phyloP scores from a whole-genome alignment of 2,888 invertebrate species.

The Perizoma affinitatum region DNA sequence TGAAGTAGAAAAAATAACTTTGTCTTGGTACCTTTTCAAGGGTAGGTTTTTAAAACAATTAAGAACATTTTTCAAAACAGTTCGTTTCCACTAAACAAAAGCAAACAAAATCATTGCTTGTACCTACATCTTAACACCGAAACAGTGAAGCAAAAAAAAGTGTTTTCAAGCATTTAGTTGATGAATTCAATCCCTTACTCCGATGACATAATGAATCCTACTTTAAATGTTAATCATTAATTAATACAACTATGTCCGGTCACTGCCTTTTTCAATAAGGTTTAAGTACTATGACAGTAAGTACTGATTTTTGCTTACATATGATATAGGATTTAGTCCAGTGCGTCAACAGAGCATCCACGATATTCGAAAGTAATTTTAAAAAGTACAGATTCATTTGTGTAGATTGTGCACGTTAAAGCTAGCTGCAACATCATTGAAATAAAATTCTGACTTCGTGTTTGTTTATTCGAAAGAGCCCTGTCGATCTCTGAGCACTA shows the following conservation, averaged over 20 bases:
- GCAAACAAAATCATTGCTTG: constrained; percentile 10
- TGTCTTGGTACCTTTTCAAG: constrained; percentile 2
- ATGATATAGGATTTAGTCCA: constrained; percentile 3
- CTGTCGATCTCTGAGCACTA: constrained; percentile 1
- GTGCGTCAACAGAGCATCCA: constrained; percentile 3
- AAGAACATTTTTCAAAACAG: constrained; percentile 2
- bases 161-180: constrained; percentile 27
- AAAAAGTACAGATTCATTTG: constrained; percentile 11
- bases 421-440: neutral
- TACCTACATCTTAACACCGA: constrained; percentile 11
- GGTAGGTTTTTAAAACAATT: too few relatives aligned
- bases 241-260: constrained; percentile 22
- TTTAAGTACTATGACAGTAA: constrained; percentile 34
- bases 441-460: constrained; percentile 1
- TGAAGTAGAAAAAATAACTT: constrained; percentile 46
- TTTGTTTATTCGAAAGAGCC: constrained; percentile 5
- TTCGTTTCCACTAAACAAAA: constrained; percentile 18
- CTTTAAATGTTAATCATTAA: constrained; percentile 22
- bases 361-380: neutral
- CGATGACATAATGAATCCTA: constrained; percentile 25
- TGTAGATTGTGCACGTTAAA: neutral
- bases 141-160: constrained; percentile 21
- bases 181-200: constrained; percentile 27
- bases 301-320: constrained; percentile 21
- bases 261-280: constrained; percentile 16